Evolutionary conservation across 2,113 vertebrate genomes (phyloP).

Genomic region (Atractosteus spatula): DNA sequence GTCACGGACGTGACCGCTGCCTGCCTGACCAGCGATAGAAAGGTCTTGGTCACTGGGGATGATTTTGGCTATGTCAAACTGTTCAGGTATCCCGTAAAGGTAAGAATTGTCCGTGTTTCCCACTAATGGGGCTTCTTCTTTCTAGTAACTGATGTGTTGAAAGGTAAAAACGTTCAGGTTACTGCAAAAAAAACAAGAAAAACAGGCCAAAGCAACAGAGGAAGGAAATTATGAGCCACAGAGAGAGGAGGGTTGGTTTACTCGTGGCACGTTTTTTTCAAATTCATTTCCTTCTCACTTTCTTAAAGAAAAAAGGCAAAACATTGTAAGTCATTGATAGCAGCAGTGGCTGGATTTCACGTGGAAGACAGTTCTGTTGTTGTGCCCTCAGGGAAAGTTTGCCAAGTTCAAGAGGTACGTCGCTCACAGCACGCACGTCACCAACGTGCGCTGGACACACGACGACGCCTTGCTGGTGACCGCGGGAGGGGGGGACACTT

Average conservation of each 20-base stretch:
- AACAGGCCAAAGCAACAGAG: too few species aligned
- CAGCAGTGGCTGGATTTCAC: too few species aligned
- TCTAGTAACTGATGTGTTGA: too few species aligned
- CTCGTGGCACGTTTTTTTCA: too few species aligned
- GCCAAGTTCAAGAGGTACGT: slow-evolving; percentile 94
- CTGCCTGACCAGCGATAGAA: slow-evolving; percentile 84
- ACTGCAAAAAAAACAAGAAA: too few species aligned
- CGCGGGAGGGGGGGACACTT: slow-evolving; percentile 86
- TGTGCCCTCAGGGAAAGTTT: slow-evolving; percentile 80
- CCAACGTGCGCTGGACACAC: slow-evolving; percentile 90
- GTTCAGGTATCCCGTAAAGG: slow-evolving; percentile 91
- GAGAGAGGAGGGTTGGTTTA: too few species aligned
- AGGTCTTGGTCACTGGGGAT: slow-evolving; percentile 90
- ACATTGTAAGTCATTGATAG: too few species aligned
- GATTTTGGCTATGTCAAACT: slow-evolving; percentile 97
- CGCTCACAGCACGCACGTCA: slow-evolving; percentile 93
- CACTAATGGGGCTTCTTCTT: too few species aligned
- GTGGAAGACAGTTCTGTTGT: slow-evolving; percentile 11
- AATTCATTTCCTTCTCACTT: too few species aligned
- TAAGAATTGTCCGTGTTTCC: slow-evolving; percentile 49
- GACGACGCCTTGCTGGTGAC: slow-evolving; percentile 89
- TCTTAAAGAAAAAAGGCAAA: too few species aligned
- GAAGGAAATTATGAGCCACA: too few species aligned
- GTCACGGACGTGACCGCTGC: slow-evolving; percentile 87
- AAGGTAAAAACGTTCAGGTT: too few species aligned